These are phyloP conservation scores for Sinhomidia bicolor DNA, from an alignment of 2,888 invertebrate genomes.

Conservation along the genomic window DNA sequence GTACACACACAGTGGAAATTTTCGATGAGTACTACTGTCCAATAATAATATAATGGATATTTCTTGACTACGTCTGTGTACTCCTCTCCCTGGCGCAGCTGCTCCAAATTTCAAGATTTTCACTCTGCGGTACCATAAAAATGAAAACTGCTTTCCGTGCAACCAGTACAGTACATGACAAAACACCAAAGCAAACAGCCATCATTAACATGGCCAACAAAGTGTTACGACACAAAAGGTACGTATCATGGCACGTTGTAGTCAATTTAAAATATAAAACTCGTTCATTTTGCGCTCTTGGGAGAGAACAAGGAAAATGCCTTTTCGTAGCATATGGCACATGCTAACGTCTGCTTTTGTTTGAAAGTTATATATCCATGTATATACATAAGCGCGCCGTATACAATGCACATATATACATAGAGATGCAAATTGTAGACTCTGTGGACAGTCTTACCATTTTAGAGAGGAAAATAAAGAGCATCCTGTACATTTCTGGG, in stretches of 20 bases:
- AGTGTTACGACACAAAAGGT: neutral
- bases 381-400: too few relatives aligned
- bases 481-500: neutral
- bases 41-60: too few relatives aligned
- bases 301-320: neutral
- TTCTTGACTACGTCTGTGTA: too few relatives aligned
- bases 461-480: neutral
- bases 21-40: too few relatives aligned
- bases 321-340: neutral
- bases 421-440: too few relatives aligned
- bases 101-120: neutral
- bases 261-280: neutral
- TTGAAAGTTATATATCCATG: too few relatives aligned
- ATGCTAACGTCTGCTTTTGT: too few relatives aligned
- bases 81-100: neutral
- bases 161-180: neutral
- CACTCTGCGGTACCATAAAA: neutral
- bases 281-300: neutral
- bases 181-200: neutral
- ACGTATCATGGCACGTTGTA: neutral
- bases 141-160: neutral
- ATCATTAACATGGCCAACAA: neutral
- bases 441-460: too few relatives aligned
- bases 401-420: too few relatives aligned
- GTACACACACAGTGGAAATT: too few relatives aligned